Conservation (phyloP, 2,113 vertebrate species). For the Bufo bufo region DNA sequence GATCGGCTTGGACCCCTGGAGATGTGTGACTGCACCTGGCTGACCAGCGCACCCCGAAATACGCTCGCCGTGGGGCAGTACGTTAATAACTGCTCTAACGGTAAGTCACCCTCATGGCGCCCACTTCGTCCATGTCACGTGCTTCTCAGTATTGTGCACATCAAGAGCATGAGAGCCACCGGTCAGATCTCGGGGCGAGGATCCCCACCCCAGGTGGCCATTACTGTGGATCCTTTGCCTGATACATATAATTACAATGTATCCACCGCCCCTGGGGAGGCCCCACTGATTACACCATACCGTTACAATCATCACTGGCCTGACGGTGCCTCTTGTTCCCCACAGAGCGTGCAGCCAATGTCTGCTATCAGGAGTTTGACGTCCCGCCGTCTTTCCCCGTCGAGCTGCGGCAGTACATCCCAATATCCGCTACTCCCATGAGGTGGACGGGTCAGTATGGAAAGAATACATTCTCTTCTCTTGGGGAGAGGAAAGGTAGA, state of each 20-base stretch:
- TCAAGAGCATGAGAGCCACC: too few relatives aligned
- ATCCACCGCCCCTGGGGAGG: too few relatives aligned
- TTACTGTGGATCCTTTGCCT: too few relatives aligned
- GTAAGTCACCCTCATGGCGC: conserved; percentile 62
- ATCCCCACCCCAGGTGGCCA: too few relatives aligned
- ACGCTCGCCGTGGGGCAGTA: conserved; percentile 91
- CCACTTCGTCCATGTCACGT: too few relatives aligned
- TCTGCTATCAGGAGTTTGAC: conserved; percentile 94
- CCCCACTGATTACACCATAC: too few relatives aligned
- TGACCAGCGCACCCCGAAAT: conserved; percentile 76
- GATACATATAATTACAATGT: too few relatives aligned
- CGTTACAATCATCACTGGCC: not conserved
- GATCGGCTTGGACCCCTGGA: conserved; percentile 83
- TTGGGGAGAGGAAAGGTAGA: too few relatives aligned
- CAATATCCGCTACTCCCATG: conserved; percentile 82
- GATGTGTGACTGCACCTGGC: conserved; percentile 86
- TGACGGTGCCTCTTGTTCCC: not conserved
- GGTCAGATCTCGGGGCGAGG: too few relatives aligned
- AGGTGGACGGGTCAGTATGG: conserved; percentile 72
- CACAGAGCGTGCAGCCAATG: conserved; percentile 83
- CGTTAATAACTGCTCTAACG: conserved; percentile 92
- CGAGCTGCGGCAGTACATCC: conserved; percentile 86
- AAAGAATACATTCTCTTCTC: not conserved
- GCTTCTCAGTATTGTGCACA: too few relatives aligned
- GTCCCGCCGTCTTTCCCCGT: conserved; percentile 83